These are phyloP conservation scores for Drosophila setosimentum DNA, from an alignment of 2,888 invertebrate species.

Conservation along the genomic window DNA sequence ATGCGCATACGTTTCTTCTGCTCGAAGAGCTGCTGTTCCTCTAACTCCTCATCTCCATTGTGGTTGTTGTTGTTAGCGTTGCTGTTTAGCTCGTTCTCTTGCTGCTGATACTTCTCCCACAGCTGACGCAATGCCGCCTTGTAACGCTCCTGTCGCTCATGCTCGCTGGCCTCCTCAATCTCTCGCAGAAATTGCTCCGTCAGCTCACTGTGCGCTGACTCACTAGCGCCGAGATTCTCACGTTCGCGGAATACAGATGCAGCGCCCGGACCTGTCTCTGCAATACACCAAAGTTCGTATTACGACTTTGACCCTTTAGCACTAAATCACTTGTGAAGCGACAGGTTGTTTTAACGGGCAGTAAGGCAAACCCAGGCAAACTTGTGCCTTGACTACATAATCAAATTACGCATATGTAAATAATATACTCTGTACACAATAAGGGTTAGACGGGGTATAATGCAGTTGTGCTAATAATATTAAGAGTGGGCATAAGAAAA, in stretches of 20 bases:
- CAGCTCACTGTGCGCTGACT: conserved; percentile 69
- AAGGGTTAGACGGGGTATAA: too few species aligned
- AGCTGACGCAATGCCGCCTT: conserved; percentile 82
- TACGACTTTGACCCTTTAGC: conserved; percentile 45
- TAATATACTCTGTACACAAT: not conserved
- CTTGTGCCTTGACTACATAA: conserved; percentile 38
- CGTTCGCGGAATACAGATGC: conserved; percentile 83
- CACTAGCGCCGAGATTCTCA: conserved; percentile 58
- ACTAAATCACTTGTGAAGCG: conserved; percentile 7
- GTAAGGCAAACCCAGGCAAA: not conserved
- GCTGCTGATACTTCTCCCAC: conserved; percentile 84
- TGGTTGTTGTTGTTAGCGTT: conserved; percentile 13
- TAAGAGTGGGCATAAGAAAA: not conserved
- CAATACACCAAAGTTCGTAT: conserved; percentile 25
- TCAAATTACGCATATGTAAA: conserved; percentile 22
- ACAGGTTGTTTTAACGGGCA: conserved; percentile 26
- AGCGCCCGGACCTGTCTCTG: conserved; percentile 62
- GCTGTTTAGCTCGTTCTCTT: conserved; percentile 77
- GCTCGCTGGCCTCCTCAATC: conserved; percentile 83
- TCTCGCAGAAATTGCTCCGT: conserved; percentile 84
- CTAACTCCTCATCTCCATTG: conserved; percentile 72
- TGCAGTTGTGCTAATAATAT: not conserved
- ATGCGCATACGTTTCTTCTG: conserved; percentile 82
- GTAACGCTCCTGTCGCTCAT: conserved; percentile 83
- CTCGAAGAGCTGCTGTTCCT: conserved; percentile 81